A percentile compares a stretch with the other conserved stretches of the same genome.
Evolutionary conservation across 1,140 invertebrate species (phyloP).

Genomic region (Drosophila arizonae): DNA sequence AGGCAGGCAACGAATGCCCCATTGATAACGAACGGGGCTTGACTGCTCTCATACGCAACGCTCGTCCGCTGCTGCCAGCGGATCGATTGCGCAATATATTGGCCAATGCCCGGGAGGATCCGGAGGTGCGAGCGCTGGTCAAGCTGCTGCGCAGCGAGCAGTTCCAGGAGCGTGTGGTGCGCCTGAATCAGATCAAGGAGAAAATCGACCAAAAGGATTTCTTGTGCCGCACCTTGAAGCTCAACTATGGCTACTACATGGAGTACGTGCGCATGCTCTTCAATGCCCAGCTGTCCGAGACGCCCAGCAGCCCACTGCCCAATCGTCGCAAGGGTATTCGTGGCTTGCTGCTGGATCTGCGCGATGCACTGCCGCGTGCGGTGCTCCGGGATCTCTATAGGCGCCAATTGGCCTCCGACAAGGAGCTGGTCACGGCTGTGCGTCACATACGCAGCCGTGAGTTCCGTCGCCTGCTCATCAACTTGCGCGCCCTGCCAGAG

Average conservation of each 20-base stretch:
- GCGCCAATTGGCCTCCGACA: conserved; percentile 35
- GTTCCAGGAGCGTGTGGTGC: conserved; percentile 29
- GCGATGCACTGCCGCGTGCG: conserved; percentile 51
- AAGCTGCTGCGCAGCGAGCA: conserved; percentile 42
- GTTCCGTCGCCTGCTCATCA: conserved; percentile 50
- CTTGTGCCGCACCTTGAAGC: conserved; percentile 45
- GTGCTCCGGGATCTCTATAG: conserved; percentile 49
- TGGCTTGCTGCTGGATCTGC: conserved; percentile 52
- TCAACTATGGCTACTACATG: conserved; percentile 51
- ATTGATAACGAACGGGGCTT: conserved; percentile 34
- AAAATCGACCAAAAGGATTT: conserved; percentile 41
- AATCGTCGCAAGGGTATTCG: conserved; percentile 57
- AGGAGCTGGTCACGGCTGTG: conserved; percentile 38
- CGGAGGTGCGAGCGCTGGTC: conserved; percentile 40
- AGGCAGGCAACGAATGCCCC: conserved; percentile 39
- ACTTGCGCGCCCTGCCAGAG: conserved; percentile 48
- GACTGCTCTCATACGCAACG: conserved; percentile 50
- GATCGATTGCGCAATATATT: conserved; percentile 50
- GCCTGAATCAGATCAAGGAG: conserved; percentile 43
- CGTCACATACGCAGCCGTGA: conserved; percentile 54
- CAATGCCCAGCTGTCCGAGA: conserved; percentile 32
- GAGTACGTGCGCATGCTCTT: conserved; percentile 47
- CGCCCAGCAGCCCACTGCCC: conserved; percentile 36
- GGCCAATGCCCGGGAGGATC: conserved; percentile 53
- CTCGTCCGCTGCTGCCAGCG: conserved; percentile 45